Evolutionary conservation across 2,113 vertebrate species (phyloP).

Genomic region (Passer montanus): DNA sequence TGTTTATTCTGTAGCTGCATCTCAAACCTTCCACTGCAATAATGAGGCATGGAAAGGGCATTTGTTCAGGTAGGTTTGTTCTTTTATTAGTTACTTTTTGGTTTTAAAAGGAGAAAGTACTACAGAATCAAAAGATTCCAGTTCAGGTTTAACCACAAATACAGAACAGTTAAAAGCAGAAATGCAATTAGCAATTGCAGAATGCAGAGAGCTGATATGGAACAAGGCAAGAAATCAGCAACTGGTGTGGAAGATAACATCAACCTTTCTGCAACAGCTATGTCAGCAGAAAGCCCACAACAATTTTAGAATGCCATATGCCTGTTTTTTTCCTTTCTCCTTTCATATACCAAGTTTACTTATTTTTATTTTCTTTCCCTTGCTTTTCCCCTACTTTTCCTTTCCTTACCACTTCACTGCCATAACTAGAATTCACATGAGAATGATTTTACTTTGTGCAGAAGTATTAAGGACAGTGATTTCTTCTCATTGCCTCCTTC

Average conservation of each 20-base stretch:
- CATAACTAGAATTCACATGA: neutral
- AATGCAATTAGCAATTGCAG: neutral
- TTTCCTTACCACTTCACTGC: neutral
- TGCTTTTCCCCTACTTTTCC: neutral
- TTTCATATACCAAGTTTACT: neutral
- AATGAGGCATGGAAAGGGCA: neutral
- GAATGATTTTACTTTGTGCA: neutral
- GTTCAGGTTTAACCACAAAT: neutral
- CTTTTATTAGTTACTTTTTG: neutral
- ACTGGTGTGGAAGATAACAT: neutral
- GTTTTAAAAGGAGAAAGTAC: neutral
- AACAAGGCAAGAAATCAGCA: neutral
- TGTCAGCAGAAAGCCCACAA: neutral
- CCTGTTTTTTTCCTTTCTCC: fast-evolving
- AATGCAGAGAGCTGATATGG: neutral
- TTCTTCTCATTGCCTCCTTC: constrained; percentile 9
- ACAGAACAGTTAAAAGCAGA: neutral
- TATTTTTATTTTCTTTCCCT: neutral
- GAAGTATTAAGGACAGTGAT: neutral
- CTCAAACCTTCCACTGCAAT: neutral
- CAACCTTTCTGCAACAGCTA: neutral
- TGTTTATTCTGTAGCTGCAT: neutral
- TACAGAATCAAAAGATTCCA: neutral
- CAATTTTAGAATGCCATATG: neutral
- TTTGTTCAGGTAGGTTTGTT: neutral